Evolutionary conservation across 1,140 invertebrate genomes (phyloP).

Genomic region (Aphidius gifuensis): DNA sequence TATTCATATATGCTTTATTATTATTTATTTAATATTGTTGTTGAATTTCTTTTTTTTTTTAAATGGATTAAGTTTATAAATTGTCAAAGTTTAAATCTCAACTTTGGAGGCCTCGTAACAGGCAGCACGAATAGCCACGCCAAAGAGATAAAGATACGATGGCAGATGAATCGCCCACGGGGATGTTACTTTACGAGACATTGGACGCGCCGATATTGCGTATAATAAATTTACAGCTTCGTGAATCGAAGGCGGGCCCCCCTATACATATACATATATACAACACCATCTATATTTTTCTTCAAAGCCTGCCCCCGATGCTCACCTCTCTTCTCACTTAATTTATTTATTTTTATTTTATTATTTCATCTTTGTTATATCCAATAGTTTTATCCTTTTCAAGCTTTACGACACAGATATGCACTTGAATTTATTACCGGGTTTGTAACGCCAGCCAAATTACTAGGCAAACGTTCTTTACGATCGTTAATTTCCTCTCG

Average conservation of each 20-base stretch:
- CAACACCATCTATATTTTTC: too few relatives aligned
- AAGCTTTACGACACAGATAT: slow-evolving; percentile 32
- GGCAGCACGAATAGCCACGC: slow-evolving; percentile 21
- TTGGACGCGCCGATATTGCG: slow-evolving; percentile 29
- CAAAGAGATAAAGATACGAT: slow-evolving; percentile 24
- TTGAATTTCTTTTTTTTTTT: too few relatives aligned
- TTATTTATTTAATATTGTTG: too few relatives aligned
- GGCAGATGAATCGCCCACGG: slow-evolving; percentile 14
- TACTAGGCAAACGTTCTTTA: slow-evolving; percentile 34
- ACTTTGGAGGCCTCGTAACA: slow-evolving; percentile 15
- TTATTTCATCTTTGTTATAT: background rate
- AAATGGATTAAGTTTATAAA: too few relatives aligned
- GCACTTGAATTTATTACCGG: slow-evolving; percentile 31
- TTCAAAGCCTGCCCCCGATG: too few relatives aligned
- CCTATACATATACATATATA: background rate
- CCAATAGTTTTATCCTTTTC: slow-evolving; percentile 20
- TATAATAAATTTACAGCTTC: slow-evolving; percentile 30
- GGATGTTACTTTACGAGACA: slow-evolving; percentile 29
- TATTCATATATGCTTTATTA: too few relatives aligned
- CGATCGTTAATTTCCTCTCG: slow-evolving; percentile 33
- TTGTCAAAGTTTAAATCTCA: background rate
- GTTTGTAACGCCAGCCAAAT: slow-evolving; percentile 34
- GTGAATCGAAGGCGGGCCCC: slow-evolving; percentile 24
- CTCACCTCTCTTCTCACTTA: too few relatives aligned
- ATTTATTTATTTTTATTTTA: too few relatives aligned